A percentile compares a stretch with the other conserved stretches of the same genome.
Evolutionary conservation across 2,797 vertebrate genomes (phyloP).

Genomic region (Loriculus beryllinus): DNA sequence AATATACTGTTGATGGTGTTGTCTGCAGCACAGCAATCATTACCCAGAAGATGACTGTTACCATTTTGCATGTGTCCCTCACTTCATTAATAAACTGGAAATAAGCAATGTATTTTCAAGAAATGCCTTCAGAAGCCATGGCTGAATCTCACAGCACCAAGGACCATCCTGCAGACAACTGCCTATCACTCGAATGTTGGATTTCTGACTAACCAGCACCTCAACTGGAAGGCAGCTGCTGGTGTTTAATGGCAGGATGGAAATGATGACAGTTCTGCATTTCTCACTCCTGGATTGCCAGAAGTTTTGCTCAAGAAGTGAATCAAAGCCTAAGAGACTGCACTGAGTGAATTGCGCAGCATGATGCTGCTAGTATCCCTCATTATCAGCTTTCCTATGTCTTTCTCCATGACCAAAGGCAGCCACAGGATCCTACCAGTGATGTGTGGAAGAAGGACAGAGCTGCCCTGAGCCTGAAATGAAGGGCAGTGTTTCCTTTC

Average conservation of each 20-base stretch:
- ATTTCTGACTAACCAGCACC: not conserved
- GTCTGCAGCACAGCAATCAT: not conserved
- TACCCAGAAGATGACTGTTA: not conserved
- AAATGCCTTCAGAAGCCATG: not conserved
- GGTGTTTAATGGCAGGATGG: not conserved
- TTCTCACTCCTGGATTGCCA: not conserved
- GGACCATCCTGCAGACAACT: not conserved
- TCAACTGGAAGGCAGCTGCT: rapidly evolving
- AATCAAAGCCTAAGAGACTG: not conserved
- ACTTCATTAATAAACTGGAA: not conserved
- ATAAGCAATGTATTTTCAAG: not conserved
- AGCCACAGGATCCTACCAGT: not conserved
- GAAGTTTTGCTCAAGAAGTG: not conserved
- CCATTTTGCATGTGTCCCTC: not conserved
- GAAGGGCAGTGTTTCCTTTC: not conserved
- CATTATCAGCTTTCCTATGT: rapidly evolving
- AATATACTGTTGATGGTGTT: not conserved
- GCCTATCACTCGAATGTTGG: rapidly evolving
- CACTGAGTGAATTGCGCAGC: not conserved
- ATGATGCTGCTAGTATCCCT: not conserved
- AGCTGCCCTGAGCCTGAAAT: not conserved
- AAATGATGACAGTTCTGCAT: not conserved
- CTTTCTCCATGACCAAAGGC: not conserved
- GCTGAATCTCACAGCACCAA: not conserved
- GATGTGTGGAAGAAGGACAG: not conserved